Evolutionary conservation across 2,113 vertebrate species (phyloP).

Genomic region (Pseudopipra pipra): DNA sequence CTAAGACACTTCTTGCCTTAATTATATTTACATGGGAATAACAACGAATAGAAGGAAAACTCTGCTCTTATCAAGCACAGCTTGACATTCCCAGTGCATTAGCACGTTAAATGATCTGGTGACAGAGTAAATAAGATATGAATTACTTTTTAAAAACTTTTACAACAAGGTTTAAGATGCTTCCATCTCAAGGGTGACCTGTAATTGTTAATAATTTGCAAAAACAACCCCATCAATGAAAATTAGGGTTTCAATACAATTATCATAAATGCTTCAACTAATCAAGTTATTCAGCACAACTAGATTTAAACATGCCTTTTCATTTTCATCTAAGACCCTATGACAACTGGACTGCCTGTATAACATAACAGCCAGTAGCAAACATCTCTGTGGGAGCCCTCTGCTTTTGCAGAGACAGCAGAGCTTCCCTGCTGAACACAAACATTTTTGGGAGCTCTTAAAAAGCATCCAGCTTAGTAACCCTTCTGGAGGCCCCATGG

Average conservation of each 20-base stretch:
- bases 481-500: neutral
- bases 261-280: neutral
- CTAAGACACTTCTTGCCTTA: neutral
- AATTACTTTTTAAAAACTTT: conserved; percentile 7
- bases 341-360: neutral
- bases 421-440: neutral
- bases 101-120: neutral
- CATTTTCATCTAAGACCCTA: neutral
- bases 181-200: neutral
- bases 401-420: neutral
- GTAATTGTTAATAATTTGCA: neutral
- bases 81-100: neutral
- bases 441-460: neutral
- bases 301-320: neutral
- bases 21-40: neutral
- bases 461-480: neutral
- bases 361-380: neutral
- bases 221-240: neutral
- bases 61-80: neutral
- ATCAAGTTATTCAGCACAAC: neutral
- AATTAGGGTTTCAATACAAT: neutral
- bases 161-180: neutral
- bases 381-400: neutral
- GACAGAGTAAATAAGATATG: neutral
- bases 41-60: neutral